These are phyloP conservation scores for Sebastes kiyomatsui DNA, from an alignment of 2,797 vertebrate species.

Conservation along the genomic window DNA sequence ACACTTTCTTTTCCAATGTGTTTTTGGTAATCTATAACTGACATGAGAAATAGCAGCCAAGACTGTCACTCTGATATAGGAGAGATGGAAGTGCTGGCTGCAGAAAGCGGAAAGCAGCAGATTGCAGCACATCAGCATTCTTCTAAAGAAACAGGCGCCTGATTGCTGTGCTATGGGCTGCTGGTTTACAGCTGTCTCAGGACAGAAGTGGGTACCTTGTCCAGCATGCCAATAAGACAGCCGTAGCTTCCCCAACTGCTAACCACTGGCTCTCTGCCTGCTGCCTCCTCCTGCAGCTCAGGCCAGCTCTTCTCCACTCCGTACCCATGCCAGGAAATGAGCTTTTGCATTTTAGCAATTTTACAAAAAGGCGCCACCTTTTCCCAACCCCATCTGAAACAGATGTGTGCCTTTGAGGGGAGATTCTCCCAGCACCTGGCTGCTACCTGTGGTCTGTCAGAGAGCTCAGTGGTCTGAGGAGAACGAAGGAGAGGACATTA, in stretches of 20 bases:
- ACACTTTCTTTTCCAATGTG: conserved; percentile 58
- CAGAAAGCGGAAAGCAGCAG: conserved; percentile 84
- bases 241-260: conserved; percentile 86
- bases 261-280: conserved; percentile 91
- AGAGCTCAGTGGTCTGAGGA: conserved; percentile 82
- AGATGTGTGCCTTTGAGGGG: conserved; percentile 85
- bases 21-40: conserved; percentile 79
- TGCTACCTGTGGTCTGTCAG: conserved; percentile 80
- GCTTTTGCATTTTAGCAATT: conserved; percentile 84
- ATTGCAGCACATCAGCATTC: conserved; percentile 92
- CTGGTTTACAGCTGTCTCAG: conserved; percentile 98
- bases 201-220: conserved; percentile 90
- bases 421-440: conserved; percentile 79
- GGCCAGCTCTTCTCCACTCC: conserved; percentile 86
- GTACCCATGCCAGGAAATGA: conserved; percentile 74
- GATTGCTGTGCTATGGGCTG: conserved; percentile 96
- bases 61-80: conserved; percentile 88
- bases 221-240: conserved; percentile 96
- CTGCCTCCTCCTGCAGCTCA: conserved; percentile 79
- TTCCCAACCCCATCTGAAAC: conserved; percentile 72
- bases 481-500: conserved; percentile 70
- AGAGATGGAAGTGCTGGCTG: conserved; percentile 84
- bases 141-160: conserved; percentile 88
- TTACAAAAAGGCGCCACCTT: conserved; percentile 70
- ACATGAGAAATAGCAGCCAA: conserved; percentile 87